Conservation (phyloP, 1,140 invertebrate species). For the Drosophila takahashii region DNA sequence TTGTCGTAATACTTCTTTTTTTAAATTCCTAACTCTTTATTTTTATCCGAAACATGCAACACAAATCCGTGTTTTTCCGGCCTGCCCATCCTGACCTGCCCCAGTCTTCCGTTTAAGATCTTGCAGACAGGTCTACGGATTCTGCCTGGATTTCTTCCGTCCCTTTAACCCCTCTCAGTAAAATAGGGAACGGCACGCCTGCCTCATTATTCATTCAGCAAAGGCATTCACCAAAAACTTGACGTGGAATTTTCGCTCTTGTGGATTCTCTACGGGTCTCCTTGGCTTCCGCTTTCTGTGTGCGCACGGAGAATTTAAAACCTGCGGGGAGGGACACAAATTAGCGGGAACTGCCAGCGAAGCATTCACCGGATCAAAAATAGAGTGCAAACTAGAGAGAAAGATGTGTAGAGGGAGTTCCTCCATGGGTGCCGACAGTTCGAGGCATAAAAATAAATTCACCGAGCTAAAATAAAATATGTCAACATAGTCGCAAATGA, state of each 20-base stretch:
- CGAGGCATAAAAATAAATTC: conserved; percentile 58
- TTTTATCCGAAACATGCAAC: too few relatives aligned
- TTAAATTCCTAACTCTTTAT: too few relatives aligned
- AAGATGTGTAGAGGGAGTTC: conserved; percentile 10
- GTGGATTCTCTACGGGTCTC: conserved; percentile 24
- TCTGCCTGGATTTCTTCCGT: conserved; percentile 7
- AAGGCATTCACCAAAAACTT: conserved; percentile 58
- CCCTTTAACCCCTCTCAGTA: neutral
- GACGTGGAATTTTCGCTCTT: conserved; percentile 45
- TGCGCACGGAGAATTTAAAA: conserved; percentile 60
- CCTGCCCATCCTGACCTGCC: conserved; percentile 31
- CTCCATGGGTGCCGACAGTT: conserved; percentile 54
- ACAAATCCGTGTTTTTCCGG: neutral
- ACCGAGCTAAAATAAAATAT: conserved; percentile 59
- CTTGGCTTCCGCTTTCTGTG: conserved; percentile 48
- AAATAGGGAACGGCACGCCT: conserved; percentile 25
- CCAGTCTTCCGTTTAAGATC: conserved; percentile 12
- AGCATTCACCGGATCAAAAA: conserved; percentile 49
- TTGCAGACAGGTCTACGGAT: conserved; percentile 29
- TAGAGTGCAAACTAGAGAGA: conserved; percentile 29
- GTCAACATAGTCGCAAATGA: conserved; percentile 58
- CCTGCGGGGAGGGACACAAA: conserved; percentile 54
- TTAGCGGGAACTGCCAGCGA: conserved; percentile 73
- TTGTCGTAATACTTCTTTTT: too few relatives aligned
- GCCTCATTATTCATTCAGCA: conserved; percentile 76